Percentiles rank a stretch among this genome's conserved stretches.
Conservation (phyloP, 2,888 invertebrate genomes). For the Acanthosepion esculentum region DNA sequence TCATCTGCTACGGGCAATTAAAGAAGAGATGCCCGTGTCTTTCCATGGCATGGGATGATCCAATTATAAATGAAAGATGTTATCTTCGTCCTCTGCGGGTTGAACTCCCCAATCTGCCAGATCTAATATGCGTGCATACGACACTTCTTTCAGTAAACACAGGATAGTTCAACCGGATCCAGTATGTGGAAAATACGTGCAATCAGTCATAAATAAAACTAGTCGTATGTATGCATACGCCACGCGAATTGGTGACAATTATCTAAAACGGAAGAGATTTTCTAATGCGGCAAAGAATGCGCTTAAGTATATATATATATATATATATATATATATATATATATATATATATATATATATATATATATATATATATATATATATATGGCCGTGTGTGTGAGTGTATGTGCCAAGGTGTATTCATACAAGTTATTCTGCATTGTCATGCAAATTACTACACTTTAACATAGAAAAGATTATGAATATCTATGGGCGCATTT, state of each 20-base stretch:
- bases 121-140: background rate
- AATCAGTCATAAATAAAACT: conserved; percentile 15
- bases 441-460: too few relatives aligned
- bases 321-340: conserved; percentile 2
- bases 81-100: conserved; percentile 10
- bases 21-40: conserved; percentile 3
- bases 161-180: background rate
- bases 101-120: conserved; percentile 11
- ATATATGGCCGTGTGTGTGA: too few relatives aligned
- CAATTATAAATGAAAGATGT: conserved; percentile 33
- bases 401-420: too few relatives aligned
- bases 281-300: background rate
- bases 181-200: background rate
- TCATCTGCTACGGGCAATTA: conserved; percentile 22
- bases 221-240: background rate
- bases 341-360: background rate
- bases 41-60: conserved; percentile 9
- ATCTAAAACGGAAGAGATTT: background rate
- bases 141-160: conserved; percentile 33
- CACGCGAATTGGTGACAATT: background rate
- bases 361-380: too few relatives aligned
- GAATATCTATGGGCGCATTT: too few relatives aligned
- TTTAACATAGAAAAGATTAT: too few relatives aligned
- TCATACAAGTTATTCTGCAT: too few relatives aligned
- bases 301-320: background rate